Percentiles rank a stretch among this genome's conserved stretches.
phyloP scores from a whole-genome alignment of 1,140 invertebrate genomes.

The Drosophila eugracilis region DNA sequence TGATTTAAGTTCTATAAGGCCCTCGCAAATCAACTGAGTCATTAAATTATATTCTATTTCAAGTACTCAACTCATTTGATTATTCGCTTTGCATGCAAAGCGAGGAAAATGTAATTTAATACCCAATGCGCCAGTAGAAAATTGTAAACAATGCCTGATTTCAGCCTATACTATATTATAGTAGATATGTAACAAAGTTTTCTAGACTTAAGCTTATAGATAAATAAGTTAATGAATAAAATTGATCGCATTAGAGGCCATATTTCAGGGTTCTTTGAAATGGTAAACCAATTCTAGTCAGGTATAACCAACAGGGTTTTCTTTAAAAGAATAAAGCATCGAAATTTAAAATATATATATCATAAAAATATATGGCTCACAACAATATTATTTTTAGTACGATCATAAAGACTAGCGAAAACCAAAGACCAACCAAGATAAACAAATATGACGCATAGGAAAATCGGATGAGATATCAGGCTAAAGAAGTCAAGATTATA shows the following conservation, averaged over 20 bases:
- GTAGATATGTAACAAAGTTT: not conserved
- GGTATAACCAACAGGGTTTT: too few relatives aligned
- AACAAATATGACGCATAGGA: conserved; percentile 3
- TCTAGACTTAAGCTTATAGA: not conserved
- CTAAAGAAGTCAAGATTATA: not conserved
- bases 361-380: not conserved
- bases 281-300: too few relatives aligned
- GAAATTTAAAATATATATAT: not conserved
- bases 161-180: not conserved
- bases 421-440: not conserved
- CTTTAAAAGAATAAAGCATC: too few relatives aligned
- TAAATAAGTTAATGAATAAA: not conserved
- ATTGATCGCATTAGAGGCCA: too few relatives aligned
- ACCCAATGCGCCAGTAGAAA: conserved; percentile 10
- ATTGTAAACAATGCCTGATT: not conserved
- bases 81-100: conserved; percentile 23
- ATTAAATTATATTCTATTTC: conserved; percentile 16
- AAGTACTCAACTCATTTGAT: conserved; percentile 18
- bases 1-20: conserved; percentile 4
- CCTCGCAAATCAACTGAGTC: conserved; percentile 18
- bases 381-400: not conserved
- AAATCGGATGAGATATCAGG: not conserved
- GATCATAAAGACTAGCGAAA: not conserved
- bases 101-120: conserved; percentile 20
- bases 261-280: too few relatives aligned